Conservation (phyloP, 2,888 invertebrate species). For the Ryuthela nishihirai region DNA sequence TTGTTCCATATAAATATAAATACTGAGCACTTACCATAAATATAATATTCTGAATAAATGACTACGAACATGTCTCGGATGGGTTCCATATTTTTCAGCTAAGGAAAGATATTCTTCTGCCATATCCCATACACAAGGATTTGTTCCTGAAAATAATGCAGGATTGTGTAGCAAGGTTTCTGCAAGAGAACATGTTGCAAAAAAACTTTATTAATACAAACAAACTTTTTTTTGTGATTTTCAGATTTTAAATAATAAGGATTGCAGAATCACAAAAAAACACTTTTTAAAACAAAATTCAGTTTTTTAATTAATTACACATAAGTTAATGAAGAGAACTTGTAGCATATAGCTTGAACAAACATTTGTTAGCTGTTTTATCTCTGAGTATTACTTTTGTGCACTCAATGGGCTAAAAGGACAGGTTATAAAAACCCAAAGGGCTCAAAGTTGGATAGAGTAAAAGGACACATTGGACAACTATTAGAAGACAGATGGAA, state of each 20-base stretch:
- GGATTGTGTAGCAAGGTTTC: conserved; percentile 39
- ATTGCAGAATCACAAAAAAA: neutral
- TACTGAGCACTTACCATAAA: conserved; percentile 48
- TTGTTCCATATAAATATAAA: no score
- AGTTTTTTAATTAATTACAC: neutral
- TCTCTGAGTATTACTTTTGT: no score
- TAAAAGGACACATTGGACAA: no score
- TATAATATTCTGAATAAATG: conserved; percentile 36
- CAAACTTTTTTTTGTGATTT: neutral
- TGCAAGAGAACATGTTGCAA: conserved; percentile 12
- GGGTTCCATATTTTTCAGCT: conserved; percentile 28
- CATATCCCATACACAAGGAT: conserved; percentile 36
- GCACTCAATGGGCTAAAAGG: no score
- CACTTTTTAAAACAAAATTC: neutral
- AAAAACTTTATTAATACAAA: neutral
- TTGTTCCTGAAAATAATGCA: conserved; percentile 35
- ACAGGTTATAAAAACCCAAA: no score
- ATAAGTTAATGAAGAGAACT: neutral
- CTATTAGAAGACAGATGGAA: no score
- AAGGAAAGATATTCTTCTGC: conserved; percentile 34
- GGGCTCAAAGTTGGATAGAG: no score
- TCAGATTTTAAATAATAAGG: no score
- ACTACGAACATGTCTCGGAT: conserved; percentile 29
- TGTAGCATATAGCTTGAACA: no score
- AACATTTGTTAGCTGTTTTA: no score